Evolutionary conservation across 2,797 vertebrate genomes (phyloP), one percentile per base, ranked within the genome.

Genomic region (Enoplosus armatus): DNA sequence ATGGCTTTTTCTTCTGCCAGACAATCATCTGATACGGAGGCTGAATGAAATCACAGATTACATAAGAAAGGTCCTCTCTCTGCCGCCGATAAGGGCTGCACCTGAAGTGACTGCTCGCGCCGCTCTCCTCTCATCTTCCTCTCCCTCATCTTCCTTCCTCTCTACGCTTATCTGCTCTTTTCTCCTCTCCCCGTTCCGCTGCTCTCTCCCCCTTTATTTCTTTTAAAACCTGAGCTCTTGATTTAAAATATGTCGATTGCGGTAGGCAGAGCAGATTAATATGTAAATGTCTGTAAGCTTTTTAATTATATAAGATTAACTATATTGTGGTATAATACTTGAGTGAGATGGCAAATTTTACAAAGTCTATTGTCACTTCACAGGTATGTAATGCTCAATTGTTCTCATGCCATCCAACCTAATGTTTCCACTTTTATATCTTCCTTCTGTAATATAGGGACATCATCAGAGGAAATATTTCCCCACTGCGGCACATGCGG

Each of bases 1-100:
- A 85, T 96, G 94, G 90, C 91, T 95, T 95, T 97, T 97, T 96
- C 95, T 96, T 95, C 95, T 93, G 91, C 87, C 94, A 95, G 95
- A 95, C 95, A 96, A 96, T 98, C 96, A 96, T 95, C 93, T 94
- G 87, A 93, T 92, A 86, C 87, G 85, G 88, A 85, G 82, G 90
- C 89, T 94, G 93, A 95, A 95, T 95, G 93, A 95, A 95, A 95
- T 95, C 94, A 93, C 94, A 95, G 95, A 96, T 96, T 96, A 96
- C 95, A 95, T 95, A 95, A 95, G 95, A 96, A 95, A 95, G 95
- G 95, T 95, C 94, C 88, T 89, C 90, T 87, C 87, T 89, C 89
- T 79, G 82, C 84, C 63, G 75, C 78, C 69, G 93, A 95, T 95
- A 95, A 95, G 90, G 83, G 90, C 89, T 91, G 88, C 90, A 95